A percentile compares a stretch with the other conserved stretches of the same genome.
Evolutionary conservation across 1,140 invertebrate species (phyloP).

Genomic region (Drosophila pachea): DNA sequence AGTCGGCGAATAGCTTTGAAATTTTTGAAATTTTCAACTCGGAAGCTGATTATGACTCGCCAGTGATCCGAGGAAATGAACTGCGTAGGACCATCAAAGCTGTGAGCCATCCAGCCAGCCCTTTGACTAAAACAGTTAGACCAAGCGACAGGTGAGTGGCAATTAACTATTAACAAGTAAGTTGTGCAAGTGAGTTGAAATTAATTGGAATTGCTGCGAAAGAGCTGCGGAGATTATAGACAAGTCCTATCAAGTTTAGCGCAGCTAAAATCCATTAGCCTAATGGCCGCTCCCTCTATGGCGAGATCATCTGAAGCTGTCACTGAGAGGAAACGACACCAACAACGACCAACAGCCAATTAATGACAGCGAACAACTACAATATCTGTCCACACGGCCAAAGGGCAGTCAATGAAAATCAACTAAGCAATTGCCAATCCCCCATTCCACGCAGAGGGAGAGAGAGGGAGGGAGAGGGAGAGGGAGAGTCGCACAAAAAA

Average conservation of each 20-base stretch:
- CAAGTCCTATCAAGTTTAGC: background rate
- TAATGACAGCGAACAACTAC: constrained; percentile 65
- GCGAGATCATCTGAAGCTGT: constrained; percentile 34
- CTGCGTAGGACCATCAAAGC: constrained; percentile 25
- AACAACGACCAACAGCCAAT: constrained; percentile 62
- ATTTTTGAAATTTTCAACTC: constrained; percentile 48
- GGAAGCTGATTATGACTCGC: constrained; percentile 58
- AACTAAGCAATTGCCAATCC: constrained; percentile 71
- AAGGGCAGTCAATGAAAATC: constrained; percentile 69
- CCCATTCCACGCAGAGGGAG: constrained; percentile 5
- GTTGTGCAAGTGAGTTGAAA: background rate
- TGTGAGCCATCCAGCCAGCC: background rate
- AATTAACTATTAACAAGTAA: background rate
- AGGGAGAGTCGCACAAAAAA: constrained; percentile 15
- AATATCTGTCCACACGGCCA: constrained; percentile 52
- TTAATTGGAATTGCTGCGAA: constrained; percentile 2
- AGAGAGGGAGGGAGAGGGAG: background rate
- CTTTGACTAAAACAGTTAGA: background rate
- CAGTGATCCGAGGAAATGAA: constrained; percentile 57
- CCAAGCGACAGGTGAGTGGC: background rate
- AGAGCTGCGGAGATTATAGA: background rate
- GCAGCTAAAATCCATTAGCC: constrained; percentile 7
- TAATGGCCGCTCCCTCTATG: constrained; percentile 26
- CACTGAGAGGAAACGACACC: constrained; percentile 22
- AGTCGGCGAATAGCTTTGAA: constrained; percentile 18